phyloP scores from a whole-genome alignment of 1,140 invertebrate genomes.

The Cryptotermes secundus region DNA sequence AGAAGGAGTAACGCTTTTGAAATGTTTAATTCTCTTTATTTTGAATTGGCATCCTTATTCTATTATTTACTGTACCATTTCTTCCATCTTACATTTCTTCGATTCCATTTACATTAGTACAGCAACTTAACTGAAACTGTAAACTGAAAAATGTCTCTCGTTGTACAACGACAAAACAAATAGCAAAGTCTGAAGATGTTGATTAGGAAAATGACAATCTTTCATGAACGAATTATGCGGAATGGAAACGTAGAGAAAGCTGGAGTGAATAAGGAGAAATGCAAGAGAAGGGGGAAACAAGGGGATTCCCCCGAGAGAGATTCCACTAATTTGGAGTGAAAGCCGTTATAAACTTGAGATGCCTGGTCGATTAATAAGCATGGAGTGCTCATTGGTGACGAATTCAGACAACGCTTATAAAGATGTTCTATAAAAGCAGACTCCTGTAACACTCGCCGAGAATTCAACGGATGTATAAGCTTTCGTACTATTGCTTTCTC shows the following conservation, averaged over 20 bases:
- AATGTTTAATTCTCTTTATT: constrained; percentile 18
- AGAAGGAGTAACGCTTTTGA: neutral
- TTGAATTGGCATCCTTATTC: constrained; percentile 3
- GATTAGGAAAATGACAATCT: neutral
- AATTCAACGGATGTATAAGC: no score
- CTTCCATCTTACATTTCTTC: neutral
- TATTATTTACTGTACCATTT: neutral
- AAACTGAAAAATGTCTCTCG: neutral
- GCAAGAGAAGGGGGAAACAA: neutral
- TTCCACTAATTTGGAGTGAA: constrained; percentile 17
- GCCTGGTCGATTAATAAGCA: neutral
- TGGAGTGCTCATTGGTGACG: neutral
- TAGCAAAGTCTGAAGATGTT: neutral
- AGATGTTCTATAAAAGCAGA: neutral
- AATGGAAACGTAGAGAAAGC: neutral
- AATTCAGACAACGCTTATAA: neutral
- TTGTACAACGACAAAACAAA: neutral
- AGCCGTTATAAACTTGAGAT: constrained; percentile 10
- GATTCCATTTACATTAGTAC: neutral
- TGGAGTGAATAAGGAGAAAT: neutral
- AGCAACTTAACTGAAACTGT: neutral
- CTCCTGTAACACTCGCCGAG: no score
- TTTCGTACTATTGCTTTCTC: no score
- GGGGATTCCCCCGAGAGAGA: neutral
- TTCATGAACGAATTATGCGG: neutral